Evolutionary conservation across 2,888 invertebrate species (phyloP), one percentile per base, ranked within the genome.

Genomic region (Rhimphoctona megacephalus): DNA sequence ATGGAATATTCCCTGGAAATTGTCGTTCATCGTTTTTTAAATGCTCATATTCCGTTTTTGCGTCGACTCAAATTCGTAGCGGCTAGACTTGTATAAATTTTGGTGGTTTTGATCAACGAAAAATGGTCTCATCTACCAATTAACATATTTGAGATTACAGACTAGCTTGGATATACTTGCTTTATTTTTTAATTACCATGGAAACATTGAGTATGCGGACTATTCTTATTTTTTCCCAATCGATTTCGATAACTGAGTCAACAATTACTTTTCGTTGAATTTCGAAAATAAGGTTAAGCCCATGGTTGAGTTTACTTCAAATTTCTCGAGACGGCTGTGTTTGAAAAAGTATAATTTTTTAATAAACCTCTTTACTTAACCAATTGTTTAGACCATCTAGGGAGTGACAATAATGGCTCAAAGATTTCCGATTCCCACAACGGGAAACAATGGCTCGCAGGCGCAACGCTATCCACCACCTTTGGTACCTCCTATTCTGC

Each of bases 381-480:
- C 39, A 39, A 39, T 39, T 67, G 14, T 82, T 33, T 61, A 85
- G 87, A 76, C 14, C 39, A 39, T 72, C 49, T 36, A 36, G 46
- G 49, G 70, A 79, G 81, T 52, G 66, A 82, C 78, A 49, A 91
- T 89, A 86, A 96, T 96, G 96, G 95, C 96, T 72, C 95, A 96
- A 91, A 94, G 96, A 82, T 96, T 96, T 94, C 95, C 95, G 83
- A 95, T 95, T 61, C 95, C 95, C 57, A 94, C 92, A 87, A 94
- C 95, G 89, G 95, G 95, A 81, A 95, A 95, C 81, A 95, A 95
- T 88, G 96, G 95, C 22, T 95, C 95, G 22, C 95, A 95, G 49
- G 95, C 95, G 49, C 96, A 96, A 89, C 94, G 96, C 72, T 96
- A 96, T 91, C 95, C 96, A 90, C 96, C 96, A 66, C 96, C 96